A percentile compares a stretch with the other conserved stretches of the same genome.
Evolutionary conservation across 2,113 vertebrate species (phyloP).

Genomic region (Crocuta crocuta): DNA sequence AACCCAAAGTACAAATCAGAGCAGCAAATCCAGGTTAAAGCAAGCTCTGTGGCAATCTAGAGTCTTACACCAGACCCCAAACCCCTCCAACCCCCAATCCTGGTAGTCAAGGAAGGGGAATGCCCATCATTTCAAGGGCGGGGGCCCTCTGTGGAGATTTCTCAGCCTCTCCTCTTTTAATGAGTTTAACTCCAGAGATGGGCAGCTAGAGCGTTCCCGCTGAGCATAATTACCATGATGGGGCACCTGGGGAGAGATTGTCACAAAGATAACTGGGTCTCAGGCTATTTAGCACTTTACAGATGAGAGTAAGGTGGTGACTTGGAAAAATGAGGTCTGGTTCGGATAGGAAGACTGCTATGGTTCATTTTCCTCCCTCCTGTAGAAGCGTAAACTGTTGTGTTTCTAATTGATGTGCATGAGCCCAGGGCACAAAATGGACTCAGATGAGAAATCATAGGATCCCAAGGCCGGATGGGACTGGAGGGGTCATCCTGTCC

Average conservation of each 20-base stretch:
- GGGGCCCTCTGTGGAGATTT: slow-evolving; percentile 68
- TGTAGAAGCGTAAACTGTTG: slow-evolving; percentile 36
- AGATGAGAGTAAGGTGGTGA: slow-evolving; percentile 81
- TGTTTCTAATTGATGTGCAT: slow-evolving; percentile 69
- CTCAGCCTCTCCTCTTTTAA: slow-evolving; percentile 77
- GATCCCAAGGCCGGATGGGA: neutral
- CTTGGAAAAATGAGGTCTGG: slow-evolving; percentile 84
- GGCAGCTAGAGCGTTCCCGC: slow-evolving; percentile 71
- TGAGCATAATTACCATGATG: slow-evolving; percentile 78
- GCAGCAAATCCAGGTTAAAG: slow-evolving; percentile 73
- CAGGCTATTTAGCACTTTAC: slow-evolving; percentile 79
- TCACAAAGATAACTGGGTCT: slow-evolving; percentile 81
- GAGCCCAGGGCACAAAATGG: slow-evolving; percentile 67
- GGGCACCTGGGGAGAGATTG: slow-evolving; percentile 79
- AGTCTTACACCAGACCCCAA: slow-evolving; percentile 27
- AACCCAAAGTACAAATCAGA: slow-evolving; percentile 60
- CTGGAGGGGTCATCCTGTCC: slow-evolving; percentile 27
- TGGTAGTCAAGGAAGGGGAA: slow-evolving; percentile 47
- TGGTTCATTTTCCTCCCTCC: slow-evolving; percentile 70
- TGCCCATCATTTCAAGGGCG: slow-evolving; percentile 54
- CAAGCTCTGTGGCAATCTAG: slow-evolving; percentile 45
- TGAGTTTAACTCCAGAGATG: slow-evolving; percentile 83
- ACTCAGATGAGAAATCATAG: slow-evolving; percentile 65
- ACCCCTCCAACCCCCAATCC: slow-evolving; percentile 16
- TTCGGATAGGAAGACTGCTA: slow-evolving; percentile 53